Percentiles rank a stretch among this genome's conserved stretches.
Conservation (phyloP, 2,797 vertebrate species). For the Diglossa cyanea region DNA sequence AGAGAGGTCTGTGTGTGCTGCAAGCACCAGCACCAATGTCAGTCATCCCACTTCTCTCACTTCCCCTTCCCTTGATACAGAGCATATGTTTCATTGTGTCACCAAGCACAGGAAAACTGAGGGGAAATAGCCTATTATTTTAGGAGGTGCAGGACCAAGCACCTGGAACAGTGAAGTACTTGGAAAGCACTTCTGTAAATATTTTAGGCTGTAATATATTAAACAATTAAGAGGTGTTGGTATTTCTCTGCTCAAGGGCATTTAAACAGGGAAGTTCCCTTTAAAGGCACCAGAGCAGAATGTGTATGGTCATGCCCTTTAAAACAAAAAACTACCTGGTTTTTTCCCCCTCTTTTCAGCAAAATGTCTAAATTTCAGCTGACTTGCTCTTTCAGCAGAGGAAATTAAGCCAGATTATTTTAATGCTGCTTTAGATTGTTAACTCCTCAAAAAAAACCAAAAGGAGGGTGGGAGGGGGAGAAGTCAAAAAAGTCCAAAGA, state of each 20-base stretch:
- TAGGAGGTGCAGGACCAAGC: slow-evolving; percentile 21
- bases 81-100: slow-evolving; percentile 6
- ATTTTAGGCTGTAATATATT: slow-evolving; percentile 37
- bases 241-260: slow-evolving; percentile 37
- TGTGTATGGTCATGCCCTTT: slow-evolving; percentile 53
- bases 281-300: slow-evolving; percentile 36
- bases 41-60: neutral
- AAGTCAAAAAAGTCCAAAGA: neutral
- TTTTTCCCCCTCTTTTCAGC: neutral
- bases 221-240: slow-evolving; percentile 59
- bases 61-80: slow-evolving; percentile 27
- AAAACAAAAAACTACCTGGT: slow-evolving; percentile 37
- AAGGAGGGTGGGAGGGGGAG: fast-evolving
- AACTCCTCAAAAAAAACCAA: neutral
- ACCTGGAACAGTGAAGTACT: slow-evolving; percentile 54
- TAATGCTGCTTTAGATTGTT: slow-evolving; percentile 16
- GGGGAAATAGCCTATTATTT: slow-evolving; percentile 45
- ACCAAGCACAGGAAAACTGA: slow-evolving; percentile 3
- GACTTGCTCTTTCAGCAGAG: slow-evolving; percentile 48
- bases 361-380: slow-evolving; percentile 50
- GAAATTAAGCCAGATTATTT: slow-evolving; percentile 44
- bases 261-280: slow-evolving; percentile 30
- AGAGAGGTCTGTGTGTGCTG: neutral
- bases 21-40: neutral
- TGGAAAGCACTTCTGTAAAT: slow-evolving; percentile 44